Evolutionary conservation across 2,888 invertebrate genomes (phyloP).

Genomic region (Leptinotarsa peninsularis): DNA sequence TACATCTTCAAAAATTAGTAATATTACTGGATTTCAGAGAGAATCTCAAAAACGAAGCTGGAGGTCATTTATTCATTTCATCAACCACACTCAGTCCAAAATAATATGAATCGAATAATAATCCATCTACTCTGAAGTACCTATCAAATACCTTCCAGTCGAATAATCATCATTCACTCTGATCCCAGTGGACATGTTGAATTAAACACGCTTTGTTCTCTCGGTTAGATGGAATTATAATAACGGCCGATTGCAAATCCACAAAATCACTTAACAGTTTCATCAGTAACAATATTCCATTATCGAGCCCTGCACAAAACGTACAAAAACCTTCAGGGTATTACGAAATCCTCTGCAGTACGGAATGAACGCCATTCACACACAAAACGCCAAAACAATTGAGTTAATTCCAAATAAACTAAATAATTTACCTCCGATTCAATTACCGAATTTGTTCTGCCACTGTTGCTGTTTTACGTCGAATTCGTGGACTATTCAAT

Average conservation of each 20-base stretch:
- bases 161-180: slow-evolving; percentile 1
- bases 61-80: no score
- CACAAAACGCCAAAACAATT: slow-evolving; percentile 13
- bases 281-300: slow-evolving; percentile 11
- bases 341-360: background rate
- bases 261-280: slow-evolving; percentile 15
- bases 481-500: background rate
- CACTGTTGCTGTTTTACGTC: slow-evolving; percentile 4
- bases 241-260: slow-evolving; percentile 9
- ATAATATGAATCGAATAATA: background rate
- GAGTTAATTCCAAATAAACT: slow-evolving; percentile 25
- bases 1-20: no score
- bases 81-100: no score
- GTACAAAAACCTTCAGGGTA: slow-evolving; percentile 15
- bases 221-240: background rate
- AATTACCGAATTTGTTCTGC: slow-evolving; percentile 27
- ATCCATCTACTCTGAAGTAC: background rate
- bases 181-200: background rate
- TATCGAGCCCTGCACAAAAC: slow-evolving; percentile 6
- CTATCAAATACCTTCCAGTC: background rate
- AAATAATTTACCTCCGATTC: slow-evolving; percentile 31
- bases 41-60: no score
- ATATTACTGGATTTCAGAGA: no score
- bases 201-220: background rate
- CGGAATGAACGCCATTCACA: slow-evolving; percentile 21